Percentiles rank a stretch among this genome's conserved stretches.
Conservation (phyloP, 2,888 invertebrate genomes). For the Volucella bombylans region DNA sequence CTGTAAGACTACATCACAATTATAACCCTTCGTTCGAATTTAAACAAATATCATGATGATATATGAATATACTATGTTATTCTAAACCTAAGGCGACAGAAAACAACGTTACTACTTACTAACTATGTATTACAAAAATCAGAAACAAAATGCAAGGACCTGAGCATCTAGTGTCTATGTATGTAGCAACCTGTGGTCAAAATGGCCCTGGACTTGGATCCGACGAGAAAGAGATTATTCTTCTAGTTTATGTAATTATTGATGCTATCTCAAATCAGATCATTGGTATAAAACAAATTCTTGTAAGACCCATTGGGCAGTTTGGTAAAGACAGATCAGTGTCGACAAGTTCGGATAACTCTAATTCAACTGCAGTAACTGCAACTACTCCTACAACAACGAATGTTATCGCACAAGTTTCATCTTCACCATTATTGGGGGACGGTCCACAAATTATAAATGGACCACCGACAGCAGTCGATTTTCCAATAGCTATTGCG, state of each 20-base stretch:
- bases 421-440: conserved; percentile 65
- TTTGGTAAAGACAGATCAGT: conserved; percentile 86
- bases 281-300: conserved; percentile 93
- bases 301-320: conserved; percentile 91
- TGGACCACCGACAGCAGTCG: conserved; percentile 76
- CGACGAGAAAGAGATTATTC: conserved; percentile 97
- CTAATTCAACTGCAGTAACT: conserved; percentile 63
- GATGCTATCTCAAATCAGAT: conserved; percentile 95
- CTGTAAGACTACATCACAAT: neutral
- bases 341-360: conserved; percentile 79
- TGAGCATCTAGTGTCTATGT: conserved; percentile 94
- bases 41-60: conserved; percentile 57
- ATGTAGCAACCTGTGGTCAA: conserved; percentile 96
- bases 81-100: conserved; percentile 16
- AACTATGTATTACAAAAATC: conserved; percentile 5
- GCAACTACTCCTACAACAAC: conserved; percentile 70
- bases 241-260: conserved; percentile 94
- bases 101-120: conserved; percentile 15
- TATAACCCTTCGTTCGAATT: conserved; percentile 20
- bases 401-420: conserved; percentile 71
- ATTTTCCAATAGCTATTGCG: conserved; percentile 81
- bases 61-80: conserved; percentile 12
- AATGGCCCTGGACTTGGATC: conserved; percentile 95
- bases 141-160: conserved; percentile 85
- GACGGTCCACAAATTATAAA: conserved; percentile 67